phyloP scores from a whole-genome alignment of 2,797 vertebrate genomes.

The Hippopotamyrus pictus region DNA sequence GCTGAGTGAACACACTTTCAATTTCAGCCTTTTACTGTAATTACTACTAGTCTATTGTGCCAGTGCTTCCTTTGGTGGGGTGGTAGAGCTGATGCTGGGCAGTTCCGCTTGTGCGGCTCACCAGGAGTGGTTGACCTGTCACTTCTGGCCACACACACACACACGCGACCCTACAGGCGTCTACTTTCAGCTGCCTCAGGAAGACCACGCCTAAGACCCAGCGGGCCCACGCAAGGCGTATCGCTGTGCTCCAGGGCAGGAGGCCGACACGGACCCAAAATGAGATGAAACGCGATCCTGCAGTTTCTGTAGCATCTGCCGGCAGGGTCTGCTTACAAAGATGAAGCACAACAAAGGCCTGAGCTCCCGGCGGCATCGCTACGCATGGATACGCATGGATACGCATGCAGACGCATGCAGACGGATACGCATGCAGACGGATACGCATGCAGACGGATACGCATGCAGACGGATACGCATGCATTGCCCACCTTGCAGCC shows the following conservation, averaged over 20 bases:
- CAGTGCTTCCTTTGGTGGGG: not conserved
- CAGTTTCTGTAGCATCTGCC: slow-evolving; percentile 10
- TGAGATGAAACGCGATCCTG: slow-evolving; percentile 14
- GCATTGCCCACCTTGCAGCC: not conserved
- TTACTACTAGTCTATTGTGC: not conserved
- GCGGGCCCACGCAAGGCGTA: not conserved
- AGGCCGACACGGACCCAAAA: not conserved
- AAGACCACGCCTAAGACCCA: not conserved
- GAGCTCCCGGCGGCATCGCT: not conserved
- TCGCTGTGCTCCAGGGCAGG: not conserved
- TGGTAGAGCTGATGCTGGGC: not conserved
- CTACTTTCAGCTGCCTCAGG: not conserved
- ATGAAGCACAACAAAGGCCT: not conserved
- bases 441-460: not conserved
- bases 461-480: not conserved
- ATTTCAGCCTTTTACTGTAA: not conserved
- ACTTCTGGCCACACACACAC: not conserved
- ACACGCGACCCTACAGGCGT: not conserved
- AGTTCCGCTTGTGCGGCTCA: not conserved
- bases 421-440: no score
- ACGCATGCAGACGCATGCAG: no score
- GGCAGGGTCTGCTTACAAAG: slow-evolving; percentile 4
- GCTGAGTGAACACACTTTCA: not conserved
- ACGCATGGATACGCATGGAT: no score
- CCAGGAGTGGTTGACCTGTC: not conserved